These are phyloP conservation scores for Crocidura indochinensis DNA, from an alignment of 2,797 vertebrate genomes.

Conservation along the genomic window DNA sequence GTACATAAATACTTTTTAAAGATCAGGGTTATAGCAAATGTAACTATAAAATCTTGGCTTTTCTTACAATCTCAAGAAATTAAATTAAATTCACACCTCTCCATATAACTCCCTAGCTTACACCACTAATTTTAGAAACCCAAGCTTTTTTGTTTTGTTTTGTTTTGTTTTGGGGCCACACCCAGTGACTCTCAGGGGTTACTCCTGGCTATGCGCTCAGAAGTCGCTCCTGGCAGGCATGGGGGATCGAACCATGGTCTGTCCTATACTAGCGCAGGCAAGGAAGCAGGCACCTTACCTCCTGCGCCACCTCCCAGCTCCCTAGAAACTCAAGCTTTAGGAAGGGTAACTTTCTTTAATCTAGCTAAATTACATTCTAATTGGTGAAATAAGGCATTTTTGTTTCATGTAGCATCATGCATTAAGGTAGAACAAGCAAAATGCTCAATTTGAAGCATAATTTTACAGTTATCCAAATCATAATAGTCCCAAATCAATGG, in stretches of 20 bases:
- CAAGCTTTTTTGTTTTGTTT: too few species aligned
- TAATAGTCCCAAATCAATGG: slow-evolving; percentile 22
- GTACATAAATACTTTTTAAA: too few species aligned
- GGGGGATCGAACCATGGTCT: too few species aligned
- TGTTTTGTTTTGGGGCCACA: too few species aligned
- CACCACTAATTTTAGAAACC: slow-evolving; percentile 40
- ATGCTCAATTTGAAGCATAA: slow-evolving; percentile 87
- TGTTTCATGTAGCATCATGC: slow-evolving; percentile 78
- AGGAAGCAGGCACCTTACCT: too few species aligned
- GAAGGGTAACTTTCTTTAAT: slow-evolving; percentile 42
- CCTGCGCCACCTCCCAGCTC: too few species aligned
- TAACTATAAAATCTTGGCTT: not conserved
- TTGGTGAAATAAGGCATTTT: slow-evolving; percentile 72
- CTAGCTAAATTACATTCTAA: slow-evolving; percentile 65
- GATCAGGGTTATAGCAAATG: not conserved
- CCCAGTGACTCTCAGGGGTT: too few species aligned
- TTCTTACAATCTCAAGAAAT: slow-evolving; percentile 11
- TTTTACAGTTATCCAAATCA: not conserved
- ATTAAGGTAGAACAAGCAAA: slow-evolving; percentile 85
- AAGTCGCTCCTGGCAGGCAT: too few species aligned
- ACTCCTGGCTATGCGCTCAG: too few species aligned
- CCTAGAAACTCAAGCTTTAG: slow-evolving; percentile 37
- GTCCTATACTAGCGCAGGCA: too few species aligned
- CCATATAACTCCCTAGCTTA: not conserved
- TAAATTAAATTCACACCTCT: slow-evolving; percentile 13